Percentiles rank a stretch among this genome's conserved stretches.
Conservation (phyloP, 2,113 vertebrate genomes). For the Pteronura brasiliensis region DNA sequence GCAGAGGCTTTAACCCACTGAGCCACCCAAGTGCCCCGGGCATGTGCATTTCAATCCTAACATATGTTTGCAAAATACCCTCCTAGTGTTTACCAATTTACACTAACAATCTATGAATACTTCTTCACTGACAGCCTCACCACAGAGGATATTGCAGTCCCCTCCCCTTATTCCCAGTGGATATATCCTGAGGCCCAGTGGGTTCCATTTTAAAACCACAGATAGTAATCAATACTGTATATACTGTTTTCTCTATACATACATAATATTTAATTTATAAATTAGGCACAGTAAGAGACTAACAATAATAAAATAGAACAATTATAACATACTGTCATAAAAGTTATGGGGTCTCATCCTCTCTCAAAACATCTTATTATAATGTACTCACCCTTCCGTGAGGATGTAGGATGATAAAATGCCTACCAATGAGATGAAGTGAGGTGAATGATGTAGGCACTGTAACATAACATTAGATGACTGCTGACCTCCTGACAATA, state of each 20-base stretch:
- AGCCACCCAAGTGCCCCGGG: too few relatives aligned
- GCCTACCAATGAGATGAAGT: not conserved
- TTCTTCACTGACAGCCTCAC: not conserved
- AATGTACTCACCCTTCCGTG: not conserved
- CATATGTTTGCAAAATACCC: not conserved
- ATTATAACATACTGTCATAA: not conserved
- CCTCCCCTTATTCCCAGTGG: not conserved
- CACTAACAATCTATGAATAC: not conserved
- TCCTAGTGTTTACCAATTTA: not conserved
- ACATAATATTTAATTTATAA: not conserved
- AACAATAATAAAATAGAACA: not conserved
- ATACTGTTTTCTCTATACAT: not conserved
- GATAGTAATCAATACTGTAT: not conserved
- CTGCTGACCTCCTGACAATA: not conserved
- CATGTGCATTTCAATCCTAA: constrained; percentile 8
- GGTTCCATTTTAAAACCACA: not conserved
- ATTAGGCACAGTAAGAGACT: not conserved
- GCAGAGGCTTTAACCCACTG: too few relatives aligned
- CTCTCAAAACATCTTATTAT: not conserved
- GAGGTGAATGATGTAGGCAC: not conserved
- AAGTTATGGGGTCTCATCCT: not conserved
- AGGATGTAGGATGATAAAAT: not conserved
- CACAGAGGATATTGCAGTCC: not conserved
- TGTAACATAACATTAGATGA: not conserved
- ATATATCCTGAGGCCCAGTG: not conserved